These are phyloP conservation scores for Rana temporaria DNA, from an alignment of 2,113 vertebrate species.

Conservation along the genomic window DNA sequence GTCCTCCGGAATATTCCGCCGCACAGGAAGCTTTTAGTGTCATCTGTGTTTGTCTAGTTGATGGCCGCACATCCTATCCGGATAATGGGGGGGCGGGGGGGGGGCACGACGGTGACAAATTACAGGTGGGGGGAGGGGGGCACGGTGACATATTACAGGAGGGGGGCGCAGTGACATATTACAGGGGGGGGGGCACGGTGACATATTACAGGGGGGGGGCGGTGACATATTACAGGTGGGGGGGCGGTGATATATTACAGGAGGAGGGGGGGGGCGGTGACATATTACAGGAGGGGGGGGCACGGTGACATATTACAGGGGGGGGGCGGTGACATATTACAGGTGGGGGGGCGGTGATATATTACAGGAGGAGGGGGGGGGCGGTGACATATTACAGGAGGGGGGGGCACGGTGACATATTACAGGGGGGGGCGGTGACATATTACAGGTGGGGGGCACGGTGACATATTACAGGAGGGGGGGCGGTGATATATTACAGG, in stretches of 20 bases:
- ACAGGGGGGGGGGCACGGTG: not conserved
- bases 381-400: too few species aligned
- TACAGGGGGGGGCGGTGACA: not conserved
- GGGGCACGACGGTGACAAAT: not conserved
- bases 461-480: not conserved
- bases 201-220: not conserved
- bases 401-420: not conserved
- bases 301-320: not conserved
- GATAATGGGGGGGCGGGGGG: too few species aligned
- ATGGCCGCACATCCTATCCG: not conserved
- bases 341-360: not conserved
- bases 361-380: not conserved
- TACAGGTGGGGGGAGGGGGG: not conserved
- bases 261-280: too few species aligned
- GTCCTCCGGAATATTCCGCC: not conserved
- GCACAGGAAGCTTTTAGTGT: conserved; percentile 51
- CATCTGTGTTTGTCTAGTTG: conserved; percentile 26
- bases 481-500: too few species aligned
- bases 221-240: too few species aligned
- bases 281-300: too few species aligned
- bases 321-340: too few species aligned
- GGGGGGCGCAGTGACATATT: not conserved
- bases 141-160: too few species aligned
- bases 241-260: not conserved
- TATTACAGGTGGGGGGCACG: not conserved